Base-by-base conservation (phyloP, 2,797 vertebrate species). In the Florisuga fusca region DNA sequence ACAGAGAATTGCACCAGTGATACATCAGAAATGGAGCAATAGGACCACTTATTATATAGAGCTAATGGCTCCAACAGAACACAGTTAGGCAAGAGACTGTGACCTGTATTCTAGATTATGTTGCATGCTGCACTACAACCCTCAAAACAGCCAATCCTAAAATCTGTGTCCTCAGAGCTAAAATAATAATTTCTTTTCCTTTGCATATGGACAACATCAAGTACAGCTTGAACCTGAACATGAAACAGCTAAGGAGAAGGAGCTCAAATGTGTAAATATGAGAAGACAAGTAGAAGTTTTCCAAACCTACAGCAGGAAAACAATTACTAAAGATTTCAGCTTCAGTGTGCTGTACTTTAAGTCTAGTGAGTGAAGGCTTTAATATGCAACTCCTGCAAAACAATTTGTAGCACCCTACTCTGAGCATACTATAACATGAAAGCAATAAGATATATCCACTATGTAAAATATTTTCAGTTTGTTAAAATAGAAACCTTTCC, bases 131-230 rank as follows among this genome's bases (percentile, higher is more conserved):
- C n/a, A 50, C 23, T 7, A 9, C 19, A 69, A 21, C 36, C 27
- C 45, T 54, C 34, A 86, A 20, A 83, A 27, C 27, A 53, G 19
- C 3, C 10, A 6, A 2, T 4, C 38, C 21, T 50, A n/a, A 66
- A 64, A 25, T 25, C 21, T 41, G 4, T 29, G 22, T 16, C 33
- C 68, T 67, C 41, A 31, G 38, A 66, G 15, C n/a, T 23, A 21
- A 73, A 72, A 55, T 2, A n/a, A 1, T 27, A 17, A 13, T 51
- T 45, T 55, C 1, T 25, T 55, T 75, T 69, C 36, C 13, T 25
- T 46, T 68, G 11, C 9, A 29, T 18, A 12, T 34, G 20, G n/a
- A 51, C 6, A 2, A 4, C 41, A 6, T 8, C 0, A 0, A 71
- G 14, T 10, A 38, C 4, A 71, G 29, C 31, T 79, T 12, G 1